These are phyloP conservation scores for Corbicula japonica DNA, from an alignment of 2,888 invertebrate genomes.

Conservation along the genomic window DNA sequence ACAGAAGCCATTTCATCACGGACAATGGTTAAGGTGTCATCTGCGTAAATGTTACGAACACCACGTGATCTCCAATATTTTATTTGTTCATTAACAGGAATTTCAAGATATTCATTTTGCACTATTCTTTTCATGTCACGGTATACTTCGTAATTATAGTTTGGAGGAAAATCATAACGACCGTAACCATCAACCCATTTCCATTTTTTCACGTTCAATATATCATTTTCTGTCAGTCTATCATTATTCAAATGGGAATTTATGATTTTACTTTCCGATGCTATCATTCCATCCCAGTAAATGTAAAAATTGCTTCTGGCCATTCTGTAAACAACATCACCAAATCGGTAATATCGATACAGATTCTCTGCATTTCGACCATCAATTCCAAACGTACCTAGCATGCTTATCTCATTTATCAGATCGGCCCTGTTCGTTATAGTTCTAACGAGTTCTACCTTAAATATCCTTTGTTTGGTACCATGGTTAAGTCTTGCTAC, in stretches of 20 bases:
- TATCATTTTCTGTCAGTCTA: background rate
- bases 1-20: background rate
- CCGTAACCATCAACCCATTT: background rate
- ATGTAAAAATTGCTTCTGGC: constrained; percentile 17
- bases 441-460: background rate
- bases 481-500: background rate
- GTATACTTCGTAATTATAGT: background rate
- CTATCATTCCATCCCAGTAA: constrained; percentile 20
- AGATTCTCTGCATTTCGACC: background rate
- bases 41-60: too few species aligned
- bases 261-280: background rate
- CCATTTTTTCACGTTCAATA: background rate
- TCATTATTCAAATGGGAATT: background rate
- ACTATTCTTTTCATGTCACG: background rate
- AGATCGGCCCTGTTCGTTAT: background rate
- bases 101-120: background rate
- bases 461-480: background rate
- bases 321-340: constrained; percentile 8
- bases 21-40: background rate
- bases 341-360: constrained; percentile 16
- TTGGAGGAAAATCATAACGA: background rate
- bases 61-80: background rate
- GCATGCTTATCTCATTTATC: background rate
- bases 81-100: background rate
- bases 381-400: constrained; percentile 7